These are phyloP conservation scores for Cephonodes hylas DNA, from an alignment of 2,888 invertebrate species.

Conservation along the genomic window DNA sequence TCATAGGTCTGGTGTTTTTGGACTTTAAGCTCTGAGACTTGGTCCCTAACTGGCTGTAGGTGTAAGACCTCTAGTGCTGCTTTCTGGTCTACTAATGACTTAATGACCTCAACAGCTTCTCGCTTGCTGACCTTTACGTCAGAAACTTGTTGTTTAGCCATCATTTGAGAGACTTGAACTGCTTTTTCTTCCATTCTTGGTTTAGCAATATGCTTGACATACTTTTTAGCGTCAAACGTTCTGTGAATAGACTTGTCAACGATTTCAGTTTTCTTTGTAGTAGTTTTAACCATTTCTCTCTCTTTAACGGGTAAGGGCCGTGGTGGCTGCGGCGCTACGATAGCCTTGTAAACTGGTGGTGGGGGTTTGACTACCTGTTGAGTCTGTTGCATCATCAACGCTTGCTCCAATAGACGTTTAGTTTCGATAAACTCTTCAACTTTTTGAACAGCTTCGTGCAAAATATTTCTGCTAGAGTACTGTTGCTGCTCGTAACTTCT, in stretches of 20 bases:
- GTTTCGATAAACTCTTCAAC: constrained; percentile 27
- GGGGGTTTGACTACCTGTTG: constrained; percentile 25
- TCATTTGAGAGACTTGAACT: not conserved
- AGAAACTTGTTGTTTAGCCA: not conserved
- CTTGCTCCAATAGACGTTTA: constrained; percentile 25
- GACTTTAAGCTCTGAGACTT: constrained; percentile 17
- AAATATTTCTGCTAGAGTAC: not conserved
- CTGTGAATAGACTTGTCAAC: constrained; percentile 31
- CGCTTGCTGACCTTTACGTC: not conserved
- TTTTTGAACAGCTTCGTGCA: constrained; percentile 25
- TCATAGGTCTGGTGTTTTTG: not conserved
- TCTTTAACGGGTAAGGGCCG: not conserved
- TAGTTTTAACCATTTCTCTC: constrained; percentile 12
- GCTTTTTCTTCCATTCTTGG: constrained; percentile 10
- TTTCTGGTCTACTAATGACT: constrained; percentile 4
- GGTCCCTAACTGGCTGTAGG: constrained; percentile 32
- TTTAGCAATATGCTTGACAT: constrained; percentile 28
- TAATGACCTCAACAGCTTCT: not conserved
- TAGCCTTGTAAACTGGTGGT: constrained; percentile 20
- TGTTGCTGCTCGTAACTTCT: not conserved
- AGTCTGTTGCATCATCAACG: constrained; percentile 23
- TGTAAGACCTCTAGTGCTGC: constrained; percentile 22
- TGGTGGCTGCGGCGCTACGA: constrained; percentile 27
- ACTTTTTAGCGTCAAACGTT: constrained; percentile 31
- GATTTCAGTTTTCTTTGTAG: constrained; percentile 33